Evolutionary conservation across 1,140 invertebrate genomes (phyloP).

Genomic region (Drosophila bocqueti): DNA sequence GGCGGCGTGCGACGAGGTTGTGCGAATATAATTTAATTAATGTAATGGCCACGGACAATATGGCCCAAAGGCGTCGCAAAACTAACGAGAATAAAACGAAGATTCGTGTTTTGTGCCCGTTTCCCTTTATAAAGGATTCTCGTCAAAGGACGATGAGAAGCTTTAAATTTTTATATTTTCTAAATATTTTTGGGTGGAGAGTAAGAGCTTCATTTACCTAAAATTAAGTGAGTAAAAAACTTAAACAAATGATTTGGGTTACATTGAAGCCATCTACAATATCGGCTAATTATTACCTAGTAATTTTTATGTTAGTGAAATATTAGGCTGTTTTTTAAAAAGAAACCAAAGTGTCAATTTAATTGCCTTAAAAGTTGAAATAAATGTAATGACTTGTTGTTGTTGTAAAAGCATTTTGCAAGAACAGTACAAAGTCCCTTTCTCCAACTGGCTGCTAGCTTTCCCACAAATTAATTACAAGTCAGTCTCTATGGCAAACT

Average conservation of each 20-base stretch:
- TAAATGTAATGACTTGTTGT: neutral
- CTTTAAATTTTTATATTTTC: conserved; percentile 15
- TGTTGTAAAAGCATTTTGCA: neutral
- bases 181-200: conserved; percentile 1
- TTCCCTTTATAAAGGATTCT: conserved; percentile 22
- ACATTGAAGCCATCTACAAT: too few species aligned
- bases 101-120: conserved; percentile 9
- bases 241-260: too few species aligned
- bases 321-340: neutral
- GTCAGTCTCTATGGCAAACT: neutral
- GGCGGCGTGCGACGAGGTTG: conserved; percentile 6
- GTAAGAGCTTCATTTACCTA: neutral
- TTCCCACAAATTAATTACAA: neutral
- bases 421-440: neutral
- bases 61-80: conserved; percentile 30
- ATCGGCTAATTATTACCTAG: too few species aligned
- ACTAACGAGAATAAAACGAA: conserved; percentile 30
- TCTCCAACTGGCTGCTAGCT: neutral
- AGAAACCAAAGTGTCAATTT: neutral
- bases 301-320: too few species aligned
- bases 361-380: neutral
- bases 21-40: conserved; percentile 75
- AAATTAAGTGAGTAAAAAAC: neutral
- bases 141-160: neutral
- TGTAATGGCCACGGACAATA: conserved; percentile 62